Conservation (phyloP, 2,888 invertebrate species). For the Protodeltote pygarga region DNA sequence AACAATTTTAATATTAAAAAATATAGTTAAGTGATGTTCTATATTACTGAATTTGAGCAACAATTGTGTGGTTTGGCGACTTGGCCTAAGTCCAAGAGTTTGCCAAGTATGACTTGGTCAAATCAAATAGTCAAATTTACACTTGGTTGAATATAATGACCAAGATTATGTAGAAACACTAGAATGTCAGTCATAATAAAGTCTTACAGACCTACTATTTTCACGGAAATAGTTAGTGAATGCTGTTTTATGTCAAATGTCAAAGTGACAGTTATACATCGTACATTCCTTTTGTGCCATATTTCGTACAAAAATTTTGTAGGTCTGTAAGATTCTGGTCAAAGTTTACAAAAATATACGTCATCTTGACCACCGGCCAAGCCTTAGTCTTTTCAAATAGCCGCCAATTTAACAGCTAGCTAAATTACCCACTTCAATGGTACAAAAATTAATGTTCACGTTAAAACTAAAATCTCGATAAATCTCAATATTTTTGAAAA, state of each 20-base stretch:
- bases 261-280: no score
- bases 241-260: no score
- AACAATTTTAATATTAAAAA: constrained; percentile 63
- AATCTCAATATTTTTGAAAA: background rate
- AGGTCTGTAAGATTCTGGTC: no score
- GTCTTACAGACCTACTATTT: no score
- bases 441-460: background rate
- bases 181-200: no score
- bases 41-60: constrained; percentile 64
- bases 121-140: constrained; percentile 5
- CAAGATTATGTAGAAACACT: background rate
- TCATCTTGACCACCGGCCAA: no score
- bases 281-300: no score
- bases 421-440: background rate
- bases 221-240: no score
- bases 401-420: no score
- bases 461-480: background rate
- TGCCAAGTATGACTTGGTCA: constrained; percentile 13
- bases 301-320: no score
- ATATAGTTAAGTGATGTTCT: constrained; percentile 57
- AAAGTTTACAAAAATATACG: no score
- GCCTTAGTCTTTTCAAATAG: background rate
- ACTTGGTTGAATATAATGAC: background rate
- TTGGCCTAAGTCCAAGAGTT: constrained; percentile 19
- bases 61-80: constrained; percentile 25